Evolutionary conservation across 2,888 invertebrate genomes (phyloP), one percentile per base, ranked within the genome.

Genomic region (Eilema caniola): DNA sequence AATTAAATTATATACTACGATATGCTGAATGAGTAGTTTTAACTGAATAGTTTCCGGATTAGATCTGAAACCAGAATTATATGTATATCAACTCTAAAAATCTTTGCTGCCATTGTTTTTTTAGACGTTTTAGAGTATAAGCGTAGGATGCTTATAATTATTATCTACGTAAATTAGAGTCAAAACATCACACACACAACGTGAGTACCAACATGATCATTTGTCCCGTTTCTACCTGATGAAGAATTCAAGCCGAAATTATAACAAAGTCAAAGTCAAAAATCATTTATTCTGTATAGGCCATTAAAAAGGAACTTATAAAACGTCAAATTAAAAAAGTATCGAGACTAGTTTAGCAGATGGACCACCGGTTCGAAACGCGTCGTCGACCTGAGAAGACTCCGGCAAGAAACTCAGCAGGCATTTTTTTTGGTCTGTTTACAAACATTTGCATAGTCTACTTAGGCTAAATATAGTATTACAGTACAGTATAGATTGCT

Each of bases 11-110:
- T 61, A 33, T 33, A 61, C n/a, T 53, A 53, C 20, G 53, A 53
- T 53, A 53, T 53, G 53, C 53, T 53, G 53, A 53, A 63, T 71
- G 20, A 67, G 64, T 70, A 74, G 71, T 66, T 11, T 41, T n/a
- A 60, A 62, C 66, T 78, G 77, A 63, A 71, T 70, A 41, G 65
- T 66, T 60, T 12, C 62, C 28, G 72, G 53, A 53, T 53, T 53
- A 53, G n/a, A 53, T 53, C 53, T 53, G 53, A 53, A 53, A 53
- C 53, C 53, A 53, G n/a, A 53, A 53, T 20, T 47, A 47, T 47
- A 47, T 20, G 47, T 47, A 47, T 47, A 47, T 53, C 53, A 53
- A 53, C 53, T 53, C 53, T 53, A 53, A 53, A 53, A n/a, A 53
- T n/a, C 53, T 47, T 47, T 41, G 16, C 41, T 47, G 20, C 53